A percentile compares a stretch with the other conserved stretches of the same genome.
Evolutionary conservation across 2,797 vertebrate genomes (phyloP).

Genomic region (Lepus oiostolus): DNA sequence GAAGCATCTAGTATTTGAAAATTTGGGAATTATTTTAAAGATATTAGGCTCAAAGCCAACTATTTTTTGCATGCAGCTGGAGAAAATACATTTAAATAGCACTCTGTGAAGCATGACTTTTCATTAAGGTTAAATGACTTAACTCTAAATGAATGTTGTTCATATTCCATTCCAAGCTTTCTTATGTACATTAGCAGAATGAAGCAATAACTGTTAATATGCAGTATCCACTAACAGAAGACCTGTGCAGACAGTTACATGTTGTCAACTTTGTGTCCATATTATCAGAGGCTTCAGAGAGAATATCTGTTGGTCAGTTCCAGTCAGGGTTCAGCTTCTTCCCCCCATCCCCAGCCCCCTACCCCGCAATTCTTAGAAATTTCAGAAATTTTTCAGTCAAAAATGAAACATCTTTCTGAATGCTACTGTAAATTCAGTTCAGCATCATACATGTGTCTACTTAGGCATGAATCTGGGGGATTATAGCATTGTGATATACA

Average conservation of each 20-base stretch:
- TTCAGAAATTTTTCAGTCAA: background rate
- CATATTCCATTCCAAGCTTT: background rate
- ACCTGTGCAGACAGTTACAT: background rate
- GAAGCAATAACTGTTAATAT: background rate
- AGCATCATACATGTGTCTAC: background rate
- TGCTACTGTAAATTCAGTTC: background rate
- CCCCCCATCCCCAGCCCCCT: no score
- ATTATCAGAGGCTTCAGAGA: slow-evolving; percentile 19
- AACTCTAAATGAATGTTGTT: slow-evolving; percentile 53
- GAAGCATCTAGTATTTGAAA: slow-evolving; percentile 11
- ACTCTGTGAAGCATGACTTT: slow-evolving; percentile 28
- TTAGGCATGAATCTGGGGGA: background rate
- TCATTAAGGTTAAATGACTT: slow-evolving; percentile 19
- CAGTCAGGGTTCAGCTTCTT: background rate
- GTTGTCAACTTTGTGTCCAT: background rate
- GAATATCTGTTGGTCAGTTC: background rate
- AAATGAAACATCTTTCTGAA: background rate
- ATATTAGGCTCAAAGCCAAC: background rate
- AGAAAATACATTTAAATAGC: slow-evolving; percentile 51
- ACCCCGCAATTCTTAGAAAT: background rate
- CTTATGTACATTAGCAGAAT: background rate
- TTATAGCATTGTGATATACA: background rate
- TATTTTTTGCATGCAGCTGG: slow-evolving; percentile 25
- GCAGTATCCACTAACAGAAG: background rate
- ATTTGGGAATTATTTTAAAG: background rate